Evolutionary conservation across 2,888 invertebrate genomes (phyloP), one percentile per base, ranked within the genome.

Genomic region (Ethmia dodecea): DNA sequence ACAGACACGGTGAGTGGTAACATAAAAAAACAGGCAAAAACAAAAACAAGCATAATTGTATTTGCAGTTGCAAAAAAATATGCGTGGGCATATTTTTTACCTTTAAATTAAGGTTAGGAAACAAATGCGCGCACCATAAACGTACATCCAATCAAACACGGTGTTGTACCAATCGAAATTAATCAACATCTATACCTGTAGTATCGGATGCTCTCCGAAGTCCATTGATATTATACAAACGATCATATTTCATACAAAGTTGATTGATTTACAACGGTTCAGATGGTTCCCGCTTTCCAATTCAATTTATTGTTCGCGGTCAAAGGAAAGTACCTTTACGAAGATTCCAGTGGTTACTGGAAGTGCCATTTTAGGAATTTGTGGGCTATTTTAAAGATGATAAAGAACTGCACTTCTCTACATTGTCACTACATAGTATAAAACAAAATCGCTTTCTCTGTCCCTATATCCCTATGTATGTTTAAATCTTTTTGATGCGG

Each of bases 241-340:
- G 64, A 69, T 73, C 72, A 67, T 76, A 75, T 73, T 73, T 78
- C 72, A 75, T 68, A 67, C 50, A 37, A 49, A 46, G 52, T 55
- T 72, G 77, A 78, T 78, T 78, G 77, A 77, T 78, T 75, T 70
- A 72, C 71, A 60, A 58, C 66, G 61, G 56, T 50, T 52, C 60
- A 56, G 58, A 63, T 66, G 63, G 55, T 65, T 47, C 46, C 47
- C 63, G 67, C 67, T 77, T 72, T 75, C 70, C 60, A 70, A 76
- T 71, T 64, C 69, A 63, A 78, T 76, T 74, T 74, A 74, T 72
- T 70, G 69, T 67, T 59, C 52, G 58, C 55, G 67, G 63, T 58
- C 54, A 56, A 54, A 58, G 59, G 53, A 67, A 58, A 60, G 50
- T 57, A 52, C 42, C 45, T 26, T 6, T 12, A 26, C 11, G 5